Evolutionary conservation across 2,113 vertebrate genomes (phyloP).

Genomic region (Brachypodius melanocephalos): DNA sequence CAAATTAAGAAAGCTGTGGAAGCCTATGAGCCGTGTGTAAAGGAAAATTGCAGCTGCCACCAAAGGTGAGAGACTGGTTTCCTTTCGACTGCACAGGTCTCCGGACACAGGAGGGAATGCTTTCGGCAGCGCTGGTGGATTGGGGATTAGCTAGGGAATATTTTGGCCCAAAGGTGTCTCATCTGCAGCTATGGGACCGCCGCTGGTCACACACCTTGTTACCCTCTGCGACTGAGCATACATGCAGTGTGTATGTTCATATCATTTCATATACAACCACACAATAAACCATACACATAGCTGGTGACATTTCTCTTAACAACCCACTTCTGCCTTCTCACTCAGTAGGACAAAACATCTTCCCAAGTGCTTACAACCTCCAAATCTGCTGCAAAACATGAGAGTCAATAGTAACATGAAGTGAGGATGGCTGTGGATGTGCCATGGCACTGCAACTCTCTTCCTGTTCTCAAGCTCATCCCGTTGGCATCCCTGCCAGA

Average conservation of each 20-base stretch:
- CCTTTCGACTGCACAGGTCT: neutral
- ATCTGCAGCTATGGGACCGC: neutral
- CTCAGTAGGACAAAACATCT: neutral
- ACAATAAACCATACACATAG: neutral
- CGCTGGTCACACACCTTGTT: neutral
- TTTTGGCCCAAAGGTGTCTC: neutral
- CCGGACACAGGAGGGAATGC: neutral
- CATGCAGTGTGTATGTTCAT: neutral
- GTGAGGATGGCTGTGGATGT: neutral
- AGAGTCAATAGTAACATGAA: neutral
- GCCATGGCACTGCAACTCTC: neutral
- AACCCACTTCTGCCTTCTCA: neutral
- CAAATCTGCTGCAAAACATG: neutral
- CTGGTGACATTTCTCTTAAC: neutral
- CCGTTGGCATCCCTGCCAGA: neutral
- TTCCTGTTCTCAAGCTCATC: neutral
- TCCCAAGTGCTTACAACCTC: neutral
- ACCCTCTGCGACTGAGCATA: neutral
- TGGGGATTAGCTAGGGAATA: neutral
- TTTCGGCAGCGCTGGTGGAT: neutral
- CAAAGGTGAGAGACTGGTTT: constrained; percentile 72
- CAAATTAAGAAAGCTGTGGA: constrained; percentile 73
- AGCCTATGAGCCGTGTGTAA: constrained; percentile 76
- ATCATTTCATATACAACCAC: neutral
- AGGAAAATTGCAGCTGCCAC: constrained; percentile 89